Evolutionary conservation across 2,113 vertebrate genomes (phyloP).

Genomic region (Dipodomys merriami): DNA sequence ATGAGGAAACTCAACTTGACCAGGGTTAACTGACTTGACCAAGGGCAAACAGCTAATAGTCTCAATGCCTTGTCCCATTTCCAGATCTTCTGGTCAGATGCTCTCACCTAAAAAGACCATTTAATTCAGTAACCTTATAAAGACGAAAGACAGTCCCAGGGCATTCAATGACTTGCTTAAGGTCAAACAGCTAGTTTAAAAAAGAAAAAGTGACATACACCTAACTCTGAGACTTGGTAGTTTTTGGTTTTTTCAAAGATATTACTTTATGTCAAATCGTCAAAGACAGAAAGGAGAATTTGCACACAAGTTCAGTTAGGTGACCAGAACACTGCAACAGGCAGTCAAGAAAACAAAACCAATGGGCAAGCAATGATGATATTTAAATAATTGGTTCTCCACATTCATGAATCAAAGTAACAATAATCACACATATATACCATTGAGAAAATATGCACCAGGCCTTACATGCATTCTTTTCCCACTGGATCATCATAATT

Average conservation of each 20-base stretch:
- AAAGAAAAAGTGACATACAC: conserved; percentile 11
- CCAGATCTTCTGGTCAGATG: conserved; percentile 10
- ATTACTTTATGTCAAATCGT: conserved; percentile 26
- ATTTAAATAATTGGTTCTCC: background rate
- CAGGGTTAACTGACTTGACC: conserved; percentile 57
- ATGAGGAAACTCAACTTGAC: conserved; percentile 50
- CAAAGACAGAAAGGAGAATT: conserved; percentile 48
- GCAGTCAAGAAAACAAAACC: conserved; percentile 8
- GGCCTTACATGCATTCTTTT: background rate
- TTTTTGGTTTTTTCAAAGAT: background rate
- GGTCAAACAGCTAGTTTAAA: conserved; percentile 11
- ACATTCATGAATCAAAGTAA: conserved; percentile 23
- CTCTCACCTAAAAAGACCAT: conserved; percentile 3
- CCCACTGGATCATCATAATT: background rate
- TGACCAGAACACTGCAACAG: conserved; percentile 4
- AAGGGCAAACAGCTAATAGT: conserved; percentile 55
- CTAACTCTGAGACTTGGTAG: background rate
- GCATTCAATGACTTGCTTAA: background rate
- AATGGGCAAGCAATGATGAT: background rate
- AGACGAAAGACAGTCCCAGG: conserved; percentile 22
- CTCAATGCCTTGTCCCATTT: conserved; percentile 5
- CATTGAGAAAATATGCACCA: background rate
- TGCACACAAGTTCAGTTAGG: conserved; percentile 15
- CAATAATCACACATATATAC: background rate
- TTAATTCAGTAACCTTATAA: conserved; percentile 25